Percentiles rank a stretch among this genome's conserved stretches.
Conservation (phyloP, 2,888 invertebrate species). For the Lamproptera curius region DNA sequence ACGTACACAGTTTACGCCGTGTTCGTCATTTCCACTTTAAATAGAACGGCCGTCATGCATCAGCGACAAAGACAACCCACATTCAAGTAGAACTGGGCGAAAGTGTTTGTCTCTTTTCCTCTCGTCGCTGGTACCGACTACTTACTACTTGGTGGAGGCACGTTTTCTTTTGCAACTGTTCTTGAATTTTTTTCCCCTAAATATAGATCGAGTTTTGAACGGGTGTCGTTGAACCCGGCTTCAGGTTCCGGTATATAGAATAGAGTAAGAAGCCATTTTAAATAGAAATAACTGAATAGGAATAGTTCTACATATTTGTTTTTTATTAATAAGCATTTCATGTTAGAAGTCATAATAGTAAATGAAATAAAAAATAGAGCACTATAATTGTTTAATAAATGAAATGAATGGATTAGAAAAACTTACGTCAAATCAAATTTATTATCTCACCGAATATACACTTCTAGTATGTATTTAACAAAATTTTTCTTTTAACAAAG, state of each 20-base stretch:
- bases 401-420: no score
- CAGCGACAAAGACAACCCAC: slow-evolving; percentile 68
- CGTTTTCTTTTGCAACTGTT: slow-evolving; percentile 38
- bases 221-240: slow-evolving; percentile 61
- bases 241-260: slow-evolving; percentile 10
- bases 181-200: slow-evolving; percentile 66
- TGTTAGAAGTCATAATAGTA: no score
- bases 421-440: no score
- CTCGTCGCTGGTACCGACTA: slow-evolving; percentile 27
- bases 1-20: slow-evolving; percentile 32
- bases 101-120: slow-evolving; percentile 44
- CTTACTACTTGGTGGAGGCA: slow-evolving; percentile 3
- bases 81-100: slow-evolving; percentile 37
- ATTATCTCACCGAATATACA: no score
- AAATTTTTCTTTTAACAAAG: no score
- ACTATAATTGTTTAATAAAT: no score
- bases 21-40: slow-evolving; percentile 64
- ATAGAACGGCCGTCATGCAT: slow-evolving; percentile 65
- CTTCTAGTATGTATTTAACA: no score
- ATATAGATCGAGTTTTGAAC: slow-evolving; percentile 72
- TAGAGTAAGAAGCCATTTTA: not conserved
- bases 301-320: no score
- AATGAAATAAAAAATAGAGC: no score
- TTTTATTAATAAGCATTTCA: no score
- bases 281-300: not conserved